Percentiles rank a stretch among this genome's conserved stretches.
Evolutionary conservation across 37 sponge, comb jelly and placozoan genomes (phyloP).

Genomic region (Chondrilla cf. caribensis): DNA sequence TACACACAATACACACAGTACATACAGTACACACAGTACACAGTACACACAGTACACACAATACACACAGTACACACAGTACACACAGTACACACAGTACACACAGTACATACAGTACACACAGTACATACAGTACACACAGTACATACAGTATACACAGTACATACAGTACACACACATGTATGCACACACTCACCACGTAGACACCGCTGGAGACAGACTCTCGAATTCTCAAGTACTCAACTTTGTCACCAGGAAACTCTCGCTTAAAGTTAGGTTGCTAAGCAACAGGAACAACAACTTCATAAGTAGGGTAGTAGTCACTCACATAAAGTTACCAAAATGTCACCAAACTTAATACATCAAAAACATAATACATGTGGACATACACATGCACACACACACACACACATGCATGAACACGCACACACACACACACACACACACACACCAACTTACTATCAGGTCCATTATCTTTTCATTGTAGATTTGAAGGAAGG

Average conservation of each 20-base stretch:
- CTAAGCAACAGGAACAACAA: background rate
- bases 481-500: conserved; percentile 89
- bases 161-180: no score
- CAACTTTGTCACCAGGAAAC: conserved; percentile 26
- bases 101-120: no score
- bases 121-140: no score
- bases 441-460: conserved; percentile 30
- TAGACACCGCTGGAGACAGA: conserved; percentile 63
- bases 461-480: conserved; percentile 81
- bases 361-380: background rate
- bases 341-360: background rate
- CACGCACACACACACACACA: background rate
- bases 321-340: background rate
- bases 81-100: no score
- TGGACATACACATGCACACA: background rate
- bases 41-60: no score
- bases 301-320: no score
- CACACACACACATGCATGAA: background rate
- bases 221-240: conserved; percentile 70
- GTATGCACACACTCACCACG: conserved; percentile 25
- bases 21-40: no score
- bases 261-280: conserved; percentile 1
- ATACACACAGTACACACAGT: no score
- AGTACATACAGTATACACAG: no score
- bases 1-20: no score